Conservation (phyloP, 2,113 vertebrate genomes). For the Origma solitaria region DNA sequence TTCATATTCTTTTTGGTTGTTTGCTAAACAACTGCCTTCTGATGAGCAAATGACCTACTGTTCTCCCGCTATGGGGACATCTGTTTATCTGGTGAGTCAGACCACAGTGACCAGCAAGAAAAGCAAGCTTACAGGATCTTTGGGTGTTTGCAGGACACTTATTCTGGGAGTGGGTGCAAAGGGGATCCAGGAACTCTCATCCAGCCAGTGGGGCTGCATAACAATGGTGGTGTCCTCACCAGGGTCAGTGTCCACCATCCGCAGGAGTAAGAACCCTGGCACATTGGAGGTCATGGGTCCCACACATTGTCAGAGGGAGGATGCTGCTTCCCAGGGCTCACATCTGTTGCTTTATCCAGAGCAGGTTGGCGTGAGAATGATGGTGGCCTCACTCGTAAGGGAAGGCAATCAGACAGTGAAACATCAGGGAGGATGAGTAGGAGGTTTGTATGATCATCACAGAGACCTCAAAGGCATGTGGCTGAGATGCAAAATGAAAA, state of each 20-base stretch:
- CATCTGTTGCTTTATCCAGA: background rate
- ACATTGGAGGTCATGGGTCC: background rate
- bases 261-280: background rate
- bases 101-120: background rate
- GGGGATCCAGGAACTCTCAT: background rate
- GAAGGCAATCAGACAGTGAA: background rate
- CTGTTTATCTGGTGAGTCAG: background rate
- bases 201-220: too few relatives aligned
- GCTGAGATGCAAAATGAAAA: background rate
- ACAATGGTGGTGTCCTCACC: background rate
- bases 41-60: background rate
- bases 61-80: background rate
- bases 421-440: background rate
- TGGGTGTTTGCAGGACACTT: background rate
- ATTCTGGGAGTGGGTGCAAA: background rate
- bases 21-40: background rate
- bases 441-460: background rate
- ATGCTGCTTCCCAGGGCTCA: background rate
- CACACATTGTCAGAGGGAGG: background rate
- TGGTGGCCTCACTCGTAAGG: background rate
- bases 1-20: background rate
- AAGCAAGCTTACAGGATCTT: background rate
- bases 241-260: background rate
- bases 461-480: background rate
- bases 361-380: accelerated